phyloP scores from a whole-genome alignment of 1,140 invertebrate genomes.

The Diabrotica undecimpunctata region DNA sequence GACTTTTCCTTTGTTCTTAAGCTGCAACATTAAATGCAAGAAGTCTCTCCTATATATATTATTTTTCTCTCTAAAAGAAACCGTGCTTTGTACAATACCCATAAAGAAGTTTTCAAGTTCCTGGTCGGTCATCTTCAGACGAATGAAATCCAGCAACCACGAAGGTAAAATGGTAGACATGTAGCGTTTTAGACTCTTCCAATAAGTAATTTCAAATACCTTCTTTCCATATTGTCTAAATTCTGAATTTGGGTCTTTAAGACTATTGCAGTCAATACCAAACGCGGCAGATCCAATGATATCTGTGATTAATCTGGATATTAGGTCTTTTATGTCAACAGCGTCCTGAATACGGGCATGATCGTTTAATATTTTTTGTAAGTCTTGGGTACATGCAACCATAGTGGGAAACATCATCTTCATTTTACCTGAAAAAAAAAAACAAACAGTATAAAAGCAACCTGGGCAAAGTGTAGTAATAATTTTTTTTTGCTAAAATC shows the following conservation, averaged over 20 bases:
- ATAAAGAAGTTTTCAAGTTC: conserved; percentile 47
- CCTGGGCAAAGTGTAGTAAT: too few species aligned
- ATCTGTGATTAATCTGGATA: conserved; percentile 48
- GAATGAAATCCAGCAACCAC: background rate
- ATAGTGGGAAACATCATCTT: conserved; percentile 48
- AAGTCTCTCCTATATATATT: conserved; percentile 24
- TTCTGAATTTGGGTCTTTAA: conserved; percentile 50
- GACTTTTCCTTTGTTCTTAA: conserved; percentile 14
- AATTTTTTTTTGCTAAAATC: too few species aligned
- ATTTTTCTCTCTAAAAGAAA: conserved; percentile 47
- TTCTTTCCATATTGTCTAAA: conserved; percentile 46
- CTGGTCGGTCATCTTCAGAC: conserved; percentile 9
- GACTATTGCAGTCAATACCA: conserved; percentile 54
- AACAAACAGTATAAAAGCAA: too few species aligned
- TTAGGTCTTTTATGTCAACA: conserved; percentile 51
- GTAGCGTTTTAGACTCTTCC: background rate
- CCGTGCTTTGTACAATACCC: conserved; percentile 15
- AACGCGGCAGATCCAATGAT: conserved; percentile 52
- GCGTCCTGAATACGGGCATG: conserved; percentile 25
- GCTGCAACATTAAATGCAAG: conserved; percentile 17
- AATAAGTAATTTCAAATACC: conserved; percentile 25
- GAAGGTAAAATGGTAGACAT: background rate
- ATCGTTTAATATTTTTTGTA: conserved; percentile 46
- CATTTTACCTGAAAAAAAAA: conserved; percentile 42
- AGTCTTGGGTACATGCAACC: conserved; percentile 28